A percentile compares a stretch with the other conserved stretches of the same genome.
Conservation (phyloP, 2,113 vertebrate species). For the Amblyopsis rosae region DNA sequence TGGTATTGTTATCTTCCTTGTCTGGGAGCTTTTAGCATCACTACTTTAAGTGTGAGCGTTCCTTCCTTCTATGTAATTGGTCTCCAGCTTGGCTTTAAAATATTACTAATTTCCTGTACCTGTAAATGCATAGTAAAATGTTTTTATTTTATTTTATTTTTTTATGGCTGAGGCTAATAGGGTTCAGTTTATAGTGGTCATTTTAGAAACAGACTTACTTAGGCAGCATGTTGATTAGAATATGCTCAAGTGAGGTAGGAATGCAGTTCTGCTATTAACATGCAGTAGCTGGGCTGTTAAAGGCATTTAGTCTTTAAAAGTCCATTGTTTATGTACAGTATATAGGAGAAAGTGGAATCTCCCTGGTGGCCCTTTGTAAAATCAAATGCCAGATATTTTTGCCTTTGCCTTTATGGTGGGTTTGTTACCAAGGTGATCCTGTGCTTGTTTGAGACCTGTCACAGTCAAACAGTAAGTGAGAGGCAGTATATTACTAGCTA, state of each 20-base stretch:
- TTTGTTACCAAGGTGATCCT: conserved; percentile 59
- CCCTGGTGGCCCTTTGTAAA: conserved; percentile 60
- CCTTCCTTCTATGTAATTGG: conserved; percentile 12
- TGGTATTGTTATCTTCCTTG: conserved; percentile 49
- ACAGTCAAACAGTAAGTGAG: conserved; percentile 18
- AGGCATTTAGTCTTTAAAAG: conserved; percentile 72
- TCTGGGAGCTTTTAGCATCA: conserved; percentile 33
- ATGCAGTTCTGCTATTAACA: conserved; percentile 45
- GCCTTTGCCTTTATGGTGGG: conserved; percentile 61
- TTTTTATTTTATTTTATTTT: neutral
- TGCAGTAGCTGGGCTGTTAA: conserved; percentile 70
- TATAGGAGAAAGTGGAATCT: conserved; percentile 69
- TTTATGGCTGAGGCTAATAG: neutral
- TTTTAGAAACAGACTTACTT: conserved; percentile 9
- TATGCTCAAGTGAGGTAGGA: conserved; percentile 26
- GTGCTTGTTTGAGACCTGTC: conserved; percentile 34
- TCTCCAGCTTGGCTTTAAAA: conserved; percentile 6
- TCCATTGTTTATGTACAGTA: conserved; percentile 74
- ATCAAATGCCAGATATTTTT: conserved; percentile 69
- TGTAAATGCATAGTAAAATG: conserved; percentile 4
- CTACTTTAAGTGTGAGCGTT: conserved; percentile 28
- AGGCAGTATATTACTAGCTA: conserved; percentile 8
- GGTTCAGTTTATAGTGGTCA: neutral
- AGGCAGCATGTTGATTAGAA: conserved; percentile 13
- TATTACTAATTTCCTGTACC: neutral